Conservation (phyloP, 2,113 vertebrate genomes). For the Lontra canadensis region DNA sequence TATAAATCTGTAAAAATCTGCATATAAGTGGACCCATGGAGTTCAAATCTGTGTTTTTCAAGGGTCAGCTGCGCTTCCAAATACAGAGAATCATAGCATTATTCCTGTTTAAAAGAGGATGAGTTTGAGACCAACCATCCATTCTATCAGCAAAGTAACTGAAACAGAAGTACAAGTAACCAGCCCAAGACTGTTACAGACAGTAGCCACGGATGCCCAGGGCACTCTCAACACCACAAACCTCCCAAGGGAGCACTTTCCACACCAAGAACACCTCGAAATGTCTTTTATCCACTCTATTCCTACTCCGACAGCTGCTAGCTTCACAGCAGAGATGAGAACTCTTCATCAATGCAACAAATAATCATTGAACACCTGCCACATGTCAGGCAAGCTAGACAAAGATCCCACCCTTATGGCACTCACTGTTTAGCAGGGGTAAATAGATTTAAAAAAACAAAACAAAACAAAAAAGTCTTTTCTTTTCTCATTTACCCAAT, state of each 20-base stretch:
- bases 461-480: background rate
- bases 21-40: background rate
- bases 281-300: background rate
- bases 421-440: background rate
- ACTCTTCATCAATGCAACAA: conserved; percentile 9
- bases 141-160: background rate
- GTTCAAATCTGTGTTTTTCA: background rate
- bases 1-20: background rate
- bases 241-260: background rate
- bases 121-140: background rate
- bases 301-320: background rate
- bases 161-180: background rate
- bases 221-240: background rate
- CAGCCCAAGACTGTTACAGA: background rate
- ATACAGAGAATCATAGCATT: background rate
- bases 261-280: background rate
- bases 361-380: conserved; percentile 10
- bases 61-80: background rate
- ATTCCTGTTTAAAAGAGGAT: background rate
- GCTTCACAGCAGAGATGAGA: background rate
- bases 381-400: background rate
- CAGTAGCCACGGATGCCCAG: too few species aligned
- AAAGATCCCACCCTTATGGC: background rate
- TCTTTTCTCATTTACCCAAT: background rate
- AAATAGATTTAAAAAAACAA: background rate